phyloP scores from a whole-genome alignment of 2,113 vertebrate genomes.

The Peromyscus polionotus region DNA sequence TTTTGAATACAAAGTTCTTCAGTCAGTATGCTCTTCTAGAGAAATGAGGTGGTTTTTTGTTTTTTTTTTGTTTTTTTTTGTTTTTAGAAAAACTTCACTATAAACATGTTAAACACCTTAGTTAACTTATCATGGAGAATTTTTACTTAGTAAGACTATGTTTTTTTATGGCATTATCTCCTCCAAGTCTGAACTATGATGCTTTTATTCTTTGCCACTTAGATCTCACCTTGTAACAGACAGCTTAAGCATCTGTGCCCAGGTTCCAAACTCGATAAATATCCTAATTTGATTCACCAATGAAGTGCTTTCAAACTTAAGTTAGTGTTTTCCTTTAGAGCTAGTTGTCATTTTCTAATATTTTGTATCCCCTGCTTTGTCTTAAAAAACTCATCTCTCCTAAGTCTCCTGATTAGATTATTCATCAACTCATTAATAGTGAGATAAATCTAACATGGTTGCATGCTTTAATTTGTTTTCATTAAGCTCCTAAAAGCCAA shows the following conservation, averaged over 20 bases:
- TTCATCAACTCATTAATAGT: background rate
- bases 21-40: background rate
- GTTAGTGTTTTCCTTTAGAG: background rate
- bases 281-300: background rate
- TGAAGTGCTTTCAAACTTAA: background rate
- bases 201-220: background rate
- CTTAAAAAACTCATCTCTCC: background rate
- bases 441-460: background rate
- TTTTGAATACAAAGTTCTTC: background rate
- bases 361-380: background rate
- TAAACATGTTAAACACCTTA: background rate
- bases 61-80: background rate
- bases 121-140: background rate
- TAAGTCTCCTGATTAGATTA: background rate
- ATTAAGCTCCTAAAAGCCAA: background rate
- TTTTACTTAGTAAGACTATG: background rate
- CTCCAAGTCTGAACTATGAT: background rate
- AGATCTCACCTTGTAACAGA: background rate
- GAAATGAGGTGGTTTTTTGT: background rate
- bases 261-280: background rate
- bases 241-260: background rate
- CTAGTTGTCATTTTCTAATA: background rate
- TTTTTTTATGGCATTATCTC: background rate
- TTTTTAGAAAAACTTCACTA: background rate
- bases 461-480: background rate